These are phyloP conservation scores for Phorcus lineatus DNA, from an alignment of 2,888 invertebrate species.

Conservation along the genomic window DNA sequence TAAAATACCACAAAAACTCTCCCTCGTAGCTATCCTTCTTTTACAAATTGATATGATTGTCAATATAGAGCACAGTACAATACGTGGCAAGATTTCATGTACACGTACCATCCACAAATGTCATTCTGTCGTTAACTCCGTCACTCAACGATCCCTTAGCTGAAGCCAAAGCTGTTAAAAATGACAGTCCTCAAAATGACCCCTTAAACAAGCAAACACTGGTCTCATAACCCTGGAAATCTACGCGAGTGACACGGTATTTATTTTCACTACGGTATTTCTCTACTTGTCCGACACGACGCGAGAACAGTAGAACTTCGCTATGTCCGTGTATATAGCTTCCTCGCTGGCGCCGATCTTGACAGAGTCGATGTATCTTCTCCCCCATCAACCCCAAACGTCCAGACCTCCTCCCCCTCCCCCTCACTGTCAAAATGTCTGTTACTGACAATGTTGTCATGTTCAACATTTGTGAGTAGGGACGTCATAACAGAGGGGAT, in stretches of 20 bases:
- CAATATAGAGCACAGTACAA: no score
- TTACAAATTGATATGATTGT: no score
- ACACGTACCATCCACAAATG: no score
- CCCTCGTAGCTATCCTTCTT: no score
- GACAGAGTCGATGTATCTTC: constrained; percentile 19
- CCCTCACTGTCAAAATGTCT: background rate
- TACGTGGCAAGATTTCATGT: no score
- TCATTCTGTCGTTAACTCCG: no score
- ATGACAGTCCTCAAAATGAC: no score
- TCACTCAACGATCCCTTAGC: no score
- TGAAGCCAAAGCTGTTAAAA: no score
- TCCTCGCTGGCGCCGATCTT: background rate
- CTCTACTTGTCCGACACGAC: background rate
- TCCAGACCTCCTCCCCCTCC: background rate
- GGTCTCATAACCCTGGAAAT: no score
- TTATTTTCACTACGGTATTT: background rate
- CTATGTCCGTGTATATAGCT: background rate
- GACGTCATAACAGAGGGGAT: background rate
- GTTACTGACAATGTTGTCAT: background rate
- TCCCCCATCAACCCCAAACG: background rate
- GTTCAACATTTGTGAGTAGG: background rate
- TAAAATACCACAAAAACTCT: no score
- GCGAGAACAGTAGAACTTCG: background rate
- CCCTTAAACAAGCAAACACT: no score
- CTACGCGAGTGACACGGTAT: background rate